Percentiles rank a stretch among this genome's conserved stretches.
Evolutionary conservation across 2,888 invertebrate species (phyloP).

Genomic region (Apodemia zela): DNA sequence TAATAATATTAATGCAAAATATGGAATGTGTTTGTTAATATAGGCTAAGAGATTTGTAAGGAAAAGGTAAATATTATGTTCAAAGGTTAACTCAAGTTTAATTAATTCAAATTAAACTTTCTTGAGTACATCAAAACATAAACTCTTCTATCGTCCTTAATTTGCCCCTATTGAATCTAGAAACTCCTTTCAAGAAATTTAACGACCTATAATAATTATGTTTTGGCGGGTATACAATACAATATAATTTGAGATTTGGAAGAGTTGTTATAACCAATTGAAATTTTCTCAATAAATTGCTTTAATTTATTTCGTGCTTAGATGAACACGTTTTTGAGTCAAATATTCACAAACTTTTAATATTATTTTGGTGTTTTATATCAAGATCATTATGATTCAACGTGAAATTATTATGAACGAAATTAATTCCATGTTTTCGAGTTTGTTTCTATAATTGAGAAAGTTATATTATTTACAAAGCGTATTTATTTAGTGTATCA

Average conservation of each 20-base stretch:
- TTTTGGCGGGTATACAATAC: not conserved
- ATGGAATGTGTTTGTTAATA: not conserved
- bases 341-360: not conserved
- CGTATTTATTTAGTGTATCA: too few relatives aligned
- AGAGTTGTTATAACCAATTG: conserved; percentile 7
- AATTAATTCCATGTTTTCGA: not conserved
- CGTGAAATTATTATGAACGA: not conserved
- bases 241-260: not conserved
- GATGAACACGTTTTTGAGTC: conserved; percentile 2
- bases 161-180: not conserved
- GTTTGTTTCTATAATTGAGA: not conserved
- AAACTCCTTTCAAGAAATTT: not conserved
- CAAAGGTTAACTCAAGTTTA: not conserved
- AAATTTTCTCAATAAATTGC: conserved; percentile 6
- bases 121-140: not conserved
- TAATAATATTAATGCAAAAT: not conserved
- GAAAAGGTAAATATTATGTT: not conserved
- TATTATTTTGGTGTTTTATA: not conserved
- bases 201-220: conserved; percentile 7
- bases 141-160: not conserved
- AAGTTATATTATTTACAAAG: not conserved
- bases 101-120: not conserved
- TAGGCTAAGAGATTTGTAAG: not conserved
- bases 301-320: conserved; percentile 3
- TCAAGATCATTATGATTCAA: not conserved